Percentiles rank a stretch among this genome's conserved stretches.
phyloP scores from a whole-genome alignment of 2,797 vertebrate species.

The Spinus pinus region DNA sequence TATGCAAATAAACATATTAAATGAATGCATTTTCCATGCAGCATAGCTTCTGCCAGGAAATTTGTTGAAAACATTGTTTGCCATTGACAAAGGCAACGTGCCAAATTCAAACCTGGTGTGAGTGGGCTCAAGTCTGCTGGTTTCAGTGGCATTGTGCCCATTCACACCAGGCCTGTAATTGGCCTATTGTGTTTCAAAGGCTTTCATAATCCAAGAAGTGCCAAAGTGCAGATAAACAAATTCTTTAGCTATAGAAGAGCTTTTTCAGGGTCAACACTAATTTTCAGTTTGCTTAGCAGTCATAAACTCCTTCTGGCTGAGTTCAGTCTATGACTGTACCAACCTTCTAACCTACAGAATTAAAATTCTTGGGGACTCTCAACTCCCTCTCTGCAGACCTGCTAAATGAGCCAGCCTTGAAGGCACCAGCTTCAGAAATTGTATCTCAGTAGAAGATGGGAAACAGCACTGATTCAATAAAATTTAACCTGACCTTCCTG shows the following conservation, averaged over 20 bases:
- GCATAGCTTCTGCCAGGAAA: conserved; percentile 24
- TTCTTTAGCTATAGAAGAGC: conserved; percentile 39
- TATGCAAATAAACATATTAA: conserved; percentile 60
- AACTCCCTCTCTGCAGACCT: not conserved
- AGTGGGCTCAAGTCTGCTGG: not conserved
- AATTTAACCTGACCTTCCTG: conserved; percentile 11
- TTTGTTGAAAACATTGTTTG: conserved; percentile 34
- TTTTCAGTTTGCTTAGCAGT: conserved; percentile 52
- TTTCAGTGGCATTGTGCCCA: conserved; percentile 14
- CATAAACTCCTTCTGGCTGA: not conserved
- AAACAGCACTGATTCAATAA: conserved; percentile 12
- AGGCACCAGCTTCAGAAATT: conserved; percentile 28
- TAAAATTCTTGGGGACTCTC: not conserved
- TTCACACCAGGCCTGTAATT: conserved; percentile 46
- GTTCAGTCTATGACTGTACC: not conserved
- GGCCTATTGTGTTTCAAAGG: conserved; percentile 53
- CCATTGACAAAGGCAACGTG: conserved; percentile 9
- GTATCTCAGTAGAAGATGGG: not conserved
- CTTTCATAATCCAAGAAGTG: conserved; percentile 52
- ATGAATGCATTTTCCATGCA: conserved; percentile 13
- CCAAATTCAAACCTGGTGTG: conserved; percentile 18
- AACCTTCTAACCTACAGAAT: not conserved
- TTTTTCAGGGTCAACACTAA: conserved; percentile 66
- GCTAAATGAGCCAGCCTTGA: not conserved
- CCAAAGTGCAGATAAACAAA: conserved; percentile 66